These are phyloP conservation scores for Drosophila kanapiae DNA, from an alignment of 1,140 invertebrate species.

Conservation along the genomic window DNA sequence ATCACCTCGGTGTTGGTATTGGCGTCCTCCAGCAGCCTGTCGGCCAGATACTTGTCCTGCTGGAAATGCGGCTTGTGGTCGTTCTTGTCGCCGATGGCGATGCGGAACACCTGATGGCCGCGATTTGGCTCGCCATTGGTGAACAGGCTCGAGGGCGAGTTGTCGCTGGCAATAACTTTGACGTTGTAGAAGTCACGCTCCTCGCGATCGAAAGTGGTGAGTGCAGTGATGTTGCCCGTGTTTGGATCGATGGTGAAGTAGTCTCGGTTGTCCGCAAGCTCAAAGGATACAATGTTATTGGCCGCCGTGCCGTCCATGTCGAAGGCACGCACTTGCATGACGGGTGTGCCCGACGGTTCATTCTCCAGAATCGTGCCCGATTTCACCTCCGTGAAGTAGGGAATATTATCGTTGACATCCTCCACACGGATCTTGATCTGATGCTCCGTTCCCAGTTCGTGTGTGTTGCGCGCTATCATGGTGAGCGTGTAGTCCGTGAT, in stretches of 20 bases:
- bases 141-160: slow-evolving; percentile 92
- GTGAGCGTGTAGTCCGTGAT: slow-evolving; percentile 93
- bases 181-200: slow-evolving; percentile 92
- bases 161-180: slow-evolving; percentile 93
- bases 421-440: slow-evolving; percentile 91
- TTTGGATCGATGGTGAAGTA: slow-evolving; percentile 91
- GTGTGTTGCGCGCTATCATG: slow-evolving; percentile 93
- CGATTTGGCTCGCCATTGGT: slow-evolving; percentile 89
- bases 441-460: slow-evolving; percentile 91
- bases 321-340: slow-evolving; percentile 94
- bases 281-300: slow-evolving; percentile 93
- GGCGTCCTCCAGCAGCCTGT: slow-evolving; percentile 92
- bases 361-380: slow-evolving; percentile 93
- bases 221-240: slow-evolving; percentile 94
- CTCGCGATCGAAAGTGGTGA: slow-evolving; percentile 93
- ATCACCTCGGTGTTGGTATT: slow-evolving; percentile 92
- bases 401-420: slow-evolving; percentile 96
- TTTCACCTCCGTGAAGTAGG: slow-evolving; percentile 91
- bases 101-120: slow-evolving; percentile 91
- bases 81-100: slow-evolving; percentile 96
- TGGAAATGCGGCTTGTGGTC: slow-evolving; percentile 94
- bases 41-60: slow-evolving; percentile 90
- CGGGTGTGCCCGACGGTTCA: slow-evolving; percentile 91
- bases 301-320: slow-evolving; percentile 94
- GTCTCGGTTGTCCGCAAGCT: slow-evolving; percentile 89